A percentile compares a stretch with the other conserved stretches of the same genome.
These are phyloP conservation scores for Craterocephalus amniculus DNA, from an alignment of 2,797 vertebrate genomes.

Conservation along the genomic window DNA sequence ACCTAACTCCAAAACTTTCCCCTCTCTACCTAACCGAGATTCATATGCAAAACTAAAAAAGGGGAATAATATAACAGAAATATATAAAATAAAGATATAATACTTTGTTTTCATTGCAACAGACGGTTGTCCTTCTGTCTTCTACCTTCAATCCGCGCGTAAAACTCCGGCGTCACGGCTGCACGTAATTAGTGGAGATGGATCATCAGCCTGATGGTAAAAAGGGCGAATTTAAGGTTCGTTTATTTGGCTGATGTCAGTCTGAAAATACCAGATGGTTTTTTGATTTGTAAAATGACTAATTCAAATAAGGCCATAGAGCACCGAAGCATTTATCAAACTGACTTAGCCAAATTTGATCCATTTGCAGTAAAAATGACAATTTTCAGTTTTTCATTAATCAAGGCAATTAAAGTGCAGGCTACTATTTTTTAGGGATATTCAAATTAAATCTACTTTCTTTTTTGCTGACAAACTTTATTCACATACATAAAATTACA, in stretches of 20 bases:
- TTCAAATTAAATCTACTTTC: neutral
- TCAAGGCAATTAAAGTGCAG: no score
- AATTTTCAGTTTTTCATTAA: neutral
- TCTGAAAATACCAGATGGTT: neutral
- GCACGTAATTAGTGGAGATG: constrained; percentile 47
- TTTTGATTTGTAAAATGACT: neutral
- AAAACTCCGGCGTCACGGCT: constrained; percentile 48
- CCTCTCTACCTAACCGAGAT: constrained; percentile 4
- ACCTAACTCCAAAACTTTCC: constrained; percentile 1
- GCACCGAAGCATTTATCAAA: no score
- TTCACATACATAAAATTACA: constrained; percentile 49
- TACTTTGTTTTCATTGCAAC: constrained; percentile 68
- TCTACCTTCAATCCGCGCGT: constrained; percentile 32
- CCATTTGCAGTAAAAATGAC: neutral
- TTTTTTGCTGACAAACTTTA: constrained; percentile 47
- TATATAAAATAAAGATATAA: constrained; percentile 49
- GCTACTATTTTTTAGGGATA: neutral
- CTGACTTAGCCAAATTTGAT: neutral
- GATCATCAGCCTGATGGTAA: neutral
- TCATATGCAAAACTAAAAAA: constrained; percentile 18
- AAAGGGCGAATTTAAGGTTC: neutral
- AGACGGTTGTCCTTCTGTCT: constrained; percentile 7
- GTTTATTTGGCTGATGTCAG: neutral
- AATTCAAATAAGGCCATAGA: no score
- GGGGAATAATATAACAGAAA: constrained; percentile 45